Conservation (phyloP, 2,888 invertebrate genomes). For the Xestobium rufovillosum region DNA sequence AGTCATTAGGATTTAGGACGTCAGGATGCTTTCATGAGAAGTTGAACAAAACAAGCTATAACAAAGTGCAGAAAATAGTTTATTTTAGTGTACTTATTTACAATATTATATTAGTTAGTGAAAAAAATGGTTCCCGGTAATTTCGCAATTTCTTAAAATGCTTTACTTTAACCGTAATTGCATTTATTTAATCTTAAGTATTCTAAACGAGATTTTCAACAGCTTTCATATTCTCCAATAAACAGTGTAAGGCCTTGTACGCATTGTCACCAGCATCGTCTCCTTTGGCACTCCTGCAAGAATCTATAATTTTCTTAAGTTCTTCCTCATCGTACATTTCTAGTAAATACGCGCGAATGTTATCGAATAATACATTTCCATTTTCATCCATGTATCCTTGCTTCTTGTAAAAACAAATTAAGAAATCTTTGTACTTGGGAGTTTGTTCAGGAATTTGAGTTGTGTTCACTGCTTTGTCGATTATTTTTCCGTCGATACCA, state of each 20-base stretch:
- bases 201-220: too few species aligned
- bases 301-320: constrained; percentile 14
- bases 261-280: constrained; percentile 17
- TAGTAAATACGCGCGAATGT: constrained; percentile 27
- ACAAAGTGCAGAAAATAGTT: too few species aligned
- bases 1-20: too few species aligned
- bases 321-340: constrained; percentile 23
- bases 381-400: constrained; percentile 30
- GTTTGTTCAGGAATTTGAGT: constrained; percentile 20
- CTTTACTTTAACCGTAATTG: too few species aligned
- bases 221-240: constrained; percentile 11
- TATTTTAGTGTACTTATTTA: too few species aligned
- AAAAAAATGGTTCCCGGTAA: too few species aligned
- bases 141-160: too few species aligned
- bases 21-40: too few species aligned
- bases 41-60: too few species aligned
- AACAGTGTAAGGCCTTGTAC: constrained; percentile 17
- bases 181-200: too few species aligned
- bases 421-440: constrained; percentile 28
- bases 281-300: constrained; percentile 17
- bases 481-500: constrained; percentile 24
- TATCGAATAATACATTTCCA: constrained; percentile 31
- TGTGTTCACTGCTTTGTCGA: constrained; percentile 24
- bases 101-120: too few species aligned
- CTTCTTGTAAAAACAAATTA: constrained; percentile 34